Evolutionary conservation across 2,797 vertebrate species (phyloP), one percentile per base, ranked within the genome.

Genomic region (Nasua narica): DNA sequence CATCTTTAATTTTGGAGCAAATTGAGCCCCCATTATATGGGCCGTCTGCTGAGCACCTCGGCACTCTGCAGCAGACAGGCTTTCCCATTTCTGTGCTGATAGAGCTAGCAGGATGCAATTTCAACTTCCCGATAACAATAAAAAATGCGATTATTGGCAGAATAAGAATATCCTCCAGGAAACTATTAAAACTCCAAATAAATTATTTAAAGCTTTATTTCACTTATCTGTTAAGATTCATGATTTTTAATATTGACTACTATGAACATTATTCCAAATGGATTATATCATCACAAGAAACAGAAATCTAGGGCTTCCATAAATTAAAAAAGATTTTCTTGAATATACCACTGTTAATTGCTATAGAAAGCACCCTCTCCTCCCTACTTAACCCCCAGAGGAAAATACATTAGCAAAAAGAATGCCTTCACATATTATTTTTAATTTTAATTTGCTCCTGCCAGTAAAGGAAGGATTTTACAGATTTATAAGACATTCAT

Each of bases 211-310:
- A 78, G 21, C 13, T 88, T 77, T 74, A 52, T 50, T 90, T 81
- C 95, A 32, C 21, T 29, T 93, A 89, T 50, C 27, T 92, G 67
- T 79, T 84, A 40, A 88, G 40, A 60, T 78, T 83, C 91, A 29
- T 35, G 8, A 37, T 78, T 56, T 91, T 60, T 56, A 87, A 77
- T 43, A 87, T 23, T 83, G 23, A 76, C 87, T 92, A 48, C 46
- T 78, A 79, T 77, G 74, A 96, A 85, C 96, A 94, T 74, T 85
- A 21, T 92, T 74, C 72, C 77, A 86, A 77, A 48, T 52, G 32
- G 35, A 83, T 65, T 79, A 23, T 78, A 5, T 92, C 76, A 85
- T 54, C 89, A 93, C 48, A 91, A 91, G 95, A 46, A 89, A 67
- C 11, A 82, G 43, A 50, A 15, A 35, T 74, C 27, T 7, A 46